Evolutionary conservation across 2,113 vertebrate species (phyloP).

Genomic region (Podarcis raffonei): DNA sequence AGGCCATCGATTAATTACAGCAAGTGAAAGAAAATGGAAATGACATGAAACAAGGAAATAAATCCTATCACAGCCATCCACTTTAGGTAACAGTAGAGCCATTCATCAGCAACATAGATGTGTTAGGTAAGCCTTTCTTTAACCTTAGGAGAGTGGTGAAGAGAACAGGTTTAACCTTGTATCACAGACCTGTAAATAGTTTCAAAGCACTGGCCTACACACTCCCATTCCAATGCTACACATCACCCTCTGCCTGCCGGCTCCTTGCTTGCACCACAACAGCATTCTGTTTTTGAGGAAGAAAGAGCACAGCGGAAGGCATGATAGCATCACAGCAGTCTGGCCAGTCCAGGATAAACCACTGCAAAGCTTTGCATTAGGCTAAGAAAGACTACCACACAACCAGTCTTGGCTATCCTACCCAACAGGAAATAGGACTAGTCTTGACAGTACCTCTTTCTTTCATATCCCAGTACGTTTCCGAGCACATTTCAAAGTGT

Average conservation of each 20-base stretch:
- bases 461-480: background rate
- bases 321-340: background rate
- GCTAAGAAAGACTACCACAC: background rate
- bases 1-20: slow-evolving; percentile 68
- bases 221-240: background rate
- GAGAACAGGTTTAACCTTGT: slow-evolving; percentile 34
- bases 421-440: background rate
- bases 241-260: background rate
- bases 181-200: background rate
- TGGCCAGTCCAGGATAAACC: background rate
- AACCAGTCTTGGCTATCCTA: background rate
- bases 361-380: background rate
- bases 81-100: slow-evolving; percentile 56
- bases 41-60: slow-evolving; percentile 66
- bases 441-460: background rate
- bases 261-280: background rate
- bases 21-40: slow-evolving; percentile 65
- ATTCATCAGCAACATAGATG: slow-evolving; percentile 63
- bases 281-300: background rate
- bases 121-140: slow-evolving; percentile 49
- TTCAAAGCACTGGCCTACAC: no score
- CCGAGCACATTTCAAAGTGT: no score
- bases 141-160: background rate
- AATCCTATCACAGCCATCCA: slow-evolving; percentile 59
- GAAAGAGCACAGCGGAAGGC: background rate